Base-by-base conservation (phyloP, 1,140 invertebrate species). In the Lordiphosa stackelbergi region DNA sequence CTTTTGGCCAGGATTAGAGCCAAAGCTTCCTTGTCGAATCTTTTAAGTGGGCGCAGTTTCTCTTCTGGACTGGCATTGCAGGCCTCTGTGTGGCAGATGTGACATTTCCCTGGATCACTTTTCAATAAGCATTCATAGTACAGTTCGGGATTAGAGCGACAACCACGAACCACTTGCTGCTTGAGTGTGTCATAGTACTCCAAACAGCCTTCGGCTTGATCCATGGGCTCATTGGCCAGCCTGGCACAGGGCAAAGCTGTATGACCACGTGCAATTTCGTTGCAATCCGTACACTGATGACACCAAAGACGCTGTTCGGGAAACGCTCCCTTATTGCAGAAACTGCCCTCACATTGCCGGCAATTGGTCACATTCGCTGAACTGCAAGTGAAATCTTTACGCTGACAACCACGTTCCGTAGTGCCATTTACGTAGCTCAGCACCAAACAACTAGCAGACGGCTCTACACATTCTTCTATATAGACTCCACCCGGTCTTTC, bases 241-340 rank as follows among this genome's bases (percentile, higher is more conserved):
- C 42, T 9, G 2, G 53, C 11, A 41, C 84, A 86, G 0, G 84
- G 84, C 22, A 62, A 3, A 1, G 63, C 53, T 3, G 31, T 37
- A 22, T 60, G 57, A 7, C 55, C 62, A 0, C 42, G 28, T 3
- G 11, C 9, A 5, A 79, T 42, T 3, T 68, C 45, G 16, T 75
- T 59, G 8, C 75, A 73, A 9, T 68, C 63, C 1, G 4, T 19
- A 28, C 84, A 86, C 49, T 86, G 84, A 60, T 86, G 73, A 28
- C 84, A 86, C 60, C 71, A 72, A 7, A 85, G 38, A 1, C 84
- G 59, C 7, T 75, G 7, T 28, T 72, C 68, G 0, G 84, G 84
- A 38, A 65, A 84, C 3, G 69, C 43, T 7, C 74, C 78, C 5
- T 59, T 73, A 38, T 86, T 86, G 58, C 84, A 86, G n/a, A 86